Conservation (phyloP, 2,888 invertebrate genomes). For the Amblyjoppa proteus region DNA sequence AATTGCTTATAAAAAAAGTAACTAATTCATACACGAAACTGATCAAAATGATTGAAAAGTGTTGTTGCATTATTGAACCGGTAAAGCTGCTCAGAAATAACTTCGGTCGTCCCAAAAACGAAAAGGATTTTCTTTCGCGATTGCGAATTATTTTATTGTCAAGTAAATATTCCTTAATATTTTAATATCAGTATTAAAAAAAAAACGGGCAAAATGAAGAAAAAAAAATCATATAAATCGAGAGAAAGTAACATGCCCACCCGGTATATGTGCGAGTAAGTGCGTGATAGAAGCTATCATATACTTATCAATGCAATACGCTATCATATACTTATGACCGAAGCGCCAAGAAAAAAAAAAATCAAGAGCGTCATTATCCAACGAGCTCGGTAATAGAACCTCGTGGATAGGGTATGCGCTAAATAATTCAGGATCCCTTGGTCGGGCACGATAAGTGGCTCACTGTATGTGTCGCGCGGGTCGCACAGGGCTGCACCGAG, state of each 20-base stretch:
- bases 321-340: slow-evolving; percentile 9
- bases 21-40: background rate
- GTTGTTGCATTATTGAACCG: background rate
- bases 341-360: slow-evolving; percentile 25
- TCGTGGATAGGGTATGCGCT: slow-evolving; percentile 67
- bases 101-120: too few species aligned
- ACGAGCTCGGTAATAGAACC: slow-evolving; percentile 72
- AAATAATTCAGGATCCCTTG: slow-evolving; percentile 71
- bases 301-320: slow-evolving; percentile 4
- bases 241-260: background rate
- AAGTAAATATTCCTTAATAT: background rate
- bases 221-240: background rate
- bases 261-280: background rate
- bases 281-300: background rate
- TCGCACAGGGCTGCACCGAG: background rate
- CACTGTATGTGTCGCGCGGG: background rate
- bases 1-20: background rate
- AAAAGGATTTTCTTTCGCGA: too few species aligned
- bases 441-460: slow-evolving; percentile 64
- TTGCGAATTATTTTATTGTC: background rate
- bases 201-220: background rate
- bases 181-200: background rate
- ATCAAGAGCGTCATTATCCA: slow-evolving; percentile 57
- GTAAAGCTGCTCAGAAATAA: too few species aligned
- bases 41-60: background rate